Percentiles rank a stretch among this genome's conserved stretches.
These are phyloP conservation scores for Phymastichus coffea DNA, from an alignment of 1,140 invertebrate genomes.

Conservation along the genomic window DNA sequence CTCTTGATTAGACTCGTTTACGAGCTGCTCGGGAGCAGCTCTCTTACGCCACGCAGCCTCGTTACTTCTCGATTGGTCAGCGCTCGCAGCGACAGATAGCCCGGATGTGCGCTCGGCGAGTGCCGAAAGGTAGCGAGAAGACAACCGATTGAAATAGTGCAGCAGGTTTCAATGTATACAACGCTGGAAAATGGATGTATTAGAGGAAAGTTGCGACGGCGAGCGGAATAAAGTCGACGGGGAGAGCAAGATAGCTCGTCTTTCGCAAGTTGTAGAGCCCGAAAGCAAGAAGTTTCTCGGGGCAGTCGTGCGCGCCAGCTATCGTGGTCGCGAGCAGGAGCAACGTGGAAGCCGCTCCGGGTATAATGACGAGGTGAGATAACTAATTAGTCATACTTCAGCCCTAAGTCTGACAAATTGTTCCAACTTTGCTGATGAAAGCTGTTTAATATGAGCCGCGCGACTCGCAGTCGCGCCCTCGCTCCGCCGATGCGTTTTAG, in stretches of 20 bases:
- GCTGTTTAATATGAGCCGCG: constrained; percentile 46
- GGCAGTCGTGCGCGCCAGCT: not conserved
- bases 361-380: constrained; percentile 42
- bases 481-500: constrained; percentile 2
- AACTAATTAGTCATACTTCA: constrained; percentile 51
- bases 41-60: not conserved
- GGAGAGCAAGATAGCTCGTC: too few species aligned
- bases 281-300: not conserved
- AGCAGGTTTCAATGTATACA: too few species aligned
- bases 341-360: too few species aligned
- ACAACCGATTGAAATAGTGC: not conserved
- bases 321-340: not conserved
- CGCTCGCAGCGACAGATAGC: not conserved
- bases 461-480: not conserved
- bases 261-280: not conserved
- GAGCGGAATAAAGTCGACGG: not conserved
- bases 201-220: not conserved
- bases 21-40: too few species aligned
- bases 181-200: not conserved
- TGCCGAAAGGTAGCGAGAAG: not conserved
- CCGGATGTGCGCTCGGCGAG: not conserved
- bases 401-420: constrained; percentile 47
- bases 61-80: constrained; percentile 9
- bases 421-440: constrained; percentile 47
- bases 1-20: constrained; percentile 40